phyloP scores from a whole-genome alignment of 30 jellyfish, hydroid and myxozoan species.

The Aurelia sp. region DNA sequence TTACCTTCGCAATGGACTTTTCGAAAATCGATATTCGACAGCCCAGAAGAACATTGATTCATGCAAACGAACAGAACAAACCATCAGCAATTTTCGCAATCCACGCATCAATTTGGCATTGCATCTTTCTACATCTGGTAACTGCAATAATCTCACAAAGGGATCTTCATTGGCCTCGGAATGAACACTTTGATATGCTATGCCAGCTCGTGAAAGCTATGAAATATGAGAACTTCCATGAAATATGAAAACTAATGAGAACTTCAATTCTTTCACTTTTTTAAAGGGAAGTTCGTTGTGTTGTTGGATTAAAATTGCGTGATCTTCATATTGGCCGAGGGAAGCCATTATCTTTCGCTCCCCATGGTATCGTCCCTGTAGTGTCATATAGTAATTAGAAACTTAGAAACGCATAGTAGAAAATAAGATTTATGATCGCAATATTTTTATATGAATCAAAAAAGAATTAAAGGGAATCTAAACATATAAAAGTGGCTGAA shows the following conservation, averaged over 20 bases:
- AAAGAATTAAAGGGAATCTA: too few relatives aligned
- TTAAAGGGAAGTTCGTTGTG: too few relatives aligned
- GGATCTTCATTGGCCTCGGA: slow-evolving; percentile 39
- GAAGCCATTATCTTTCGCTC: too few relatives aligned
- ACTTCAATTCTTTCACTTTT: background rate
- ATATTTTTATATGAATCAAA: too few relatives aligned
- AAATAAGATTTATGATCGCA: too few relatives aligned
- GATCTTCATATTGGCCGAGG: too few relatives aligned
- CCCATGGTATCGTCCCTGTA: too few relatives aligned
- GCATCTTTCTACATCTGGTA: slow-evolving; percentile 55
- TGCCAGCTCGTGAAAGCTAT: slow-evolving; percentile 78
- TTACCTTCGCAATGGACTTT: slow-evolving; percentile 54
- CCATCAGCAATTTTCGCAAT: slow-evolving; percentile 51
- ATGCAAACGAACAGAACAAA: slow-evolving; percentile 53
- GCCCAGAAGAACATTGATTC: slow-evolving; percentile 58
- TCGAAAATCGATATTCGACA: slow-evolving; percentile 55
- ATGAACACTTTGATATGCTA: slow-evolving; percentile 63
- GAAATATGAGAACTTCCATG: slow-evolving; percentile 3
- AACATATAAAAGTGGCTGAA: too few relatives aligned
- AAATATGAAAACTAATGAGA: background rate
- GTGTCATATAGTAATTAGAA: too few relatives aligned
- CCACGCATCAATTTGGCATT: background rate
- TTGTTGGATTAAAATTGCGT: too few relatives aligned
- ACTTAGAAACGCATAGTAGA: too few relatives aligned
- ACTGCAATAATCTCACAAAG: slow-evolving; percentile 50